Base-by-base conservation (phyloP, 2,797 vertebrate species). In the Anguilla pacifica region DNA sequence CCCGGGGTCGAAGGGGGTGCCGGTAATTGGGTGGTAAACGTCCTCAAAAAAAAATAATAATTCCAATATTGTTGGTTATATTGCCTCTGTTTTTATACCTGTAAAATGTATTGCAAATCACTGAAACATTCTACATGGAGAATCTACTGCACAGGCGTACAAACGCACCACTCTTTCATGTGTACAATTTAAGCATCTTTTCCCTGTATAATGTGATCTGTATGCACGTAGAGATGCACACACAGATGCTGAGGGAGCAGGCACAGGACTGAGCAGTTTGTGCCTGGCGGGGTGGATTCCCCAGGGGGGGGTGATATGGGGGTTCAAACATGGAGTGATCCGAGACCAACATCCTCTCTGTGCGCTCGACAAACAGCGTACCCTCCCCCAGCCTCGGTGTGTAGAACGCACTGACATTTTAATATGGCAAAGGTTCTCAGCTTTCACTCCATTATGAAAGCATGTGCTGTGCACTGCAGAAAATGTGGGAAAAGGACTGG, bases 261-360 rank as follows among this genome's bases (percentile, higher is more conserved):
- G 74, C 35, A 15, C 35, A 43, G 35, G 74, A 28, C 9, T 7
- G 79, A n/a, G 6, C 19, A 43, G 43, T 10, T 10, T 11, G 43
- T n/a, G 39, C 19, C 19, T 82, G 46, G 35, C 17, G 15, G 39
- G 74, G 43, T 25, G 5, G 22, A 25, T n/a, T 9, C 46, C 43
- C 22, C 43, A 46, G 43, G 4, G 39, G 39, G 79, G 35, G 39
- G 13, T 43, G 74, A 35, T 72, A 72, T 31, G 11, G 11, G 70
- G 31, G 74, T 35, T 79, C 74, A 39, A 79, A 79, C 74, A 79
- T 19, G 74, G 74, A 79, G 74, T 43, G 74, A 6, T 79, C 74
- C 74, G 15, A 39, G 74, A 79, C 39, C 35, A 15, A 35, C 74
- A 79, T 79, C 74, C 39, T 79, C 70, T 72, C 74, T 72, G 28